Evolutionary conservation across 2,113 vertebrate species (phyloP).

Genomic region (Cardinalis cardinalis): DNA sequence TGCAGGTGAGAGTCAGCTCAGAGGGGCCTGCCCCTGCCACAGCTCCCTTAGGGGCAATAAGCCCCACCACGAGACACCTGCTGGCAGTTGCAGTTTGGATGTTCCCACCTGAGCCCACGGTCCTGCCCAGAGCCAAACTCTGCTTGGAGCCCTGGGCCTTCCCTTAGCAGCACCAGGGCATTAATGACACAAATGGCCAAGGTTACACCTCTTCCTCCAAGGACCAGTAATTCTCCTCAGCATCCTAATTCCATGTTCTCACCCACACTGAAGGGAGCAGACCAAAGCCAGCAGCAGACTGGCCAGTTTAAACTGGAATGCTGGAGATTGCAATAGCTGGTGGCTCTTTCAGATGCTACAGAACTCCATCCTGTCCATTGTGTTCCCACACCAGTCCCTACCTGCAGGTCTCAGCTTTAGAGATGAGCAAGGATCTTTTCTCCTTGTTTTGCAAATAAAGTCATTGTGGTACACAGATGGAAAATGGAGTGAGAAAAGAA

Average conservation of each 20-base stretch:
- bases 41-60: background rate
- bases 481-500: background rate
- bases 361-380: background rate
- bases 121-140: background rate
- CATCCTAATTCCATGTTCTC: background rate
- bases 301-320: background rate
- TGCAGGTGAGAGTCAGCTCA: background rate
- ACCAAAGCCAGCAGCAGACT: background rate
- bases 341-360: background rate
- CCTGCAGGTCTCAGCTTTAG: background rate
- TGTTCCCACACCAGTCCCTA: background rate
- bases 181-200: background rate
- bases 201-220: background rate
- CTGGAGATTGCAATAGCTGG: background rate
- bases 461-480: background rate
- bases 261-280: background rate
- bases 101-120: background rate
- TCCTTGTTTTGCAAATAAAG: background rate
- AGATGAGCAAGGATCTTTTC: background rate
- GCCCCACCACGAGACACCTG: background rate
- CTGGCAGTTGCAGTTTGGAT: background rate
- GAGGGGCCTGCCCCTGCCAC: background rate
- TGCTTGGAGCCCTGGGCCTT: background rate
- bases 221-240: background rate
- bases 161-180: background rate